Evolutionary conservation across 2,888 invertebrate species (phyloP).

Genomic region (Dynastes maya): DNA sequence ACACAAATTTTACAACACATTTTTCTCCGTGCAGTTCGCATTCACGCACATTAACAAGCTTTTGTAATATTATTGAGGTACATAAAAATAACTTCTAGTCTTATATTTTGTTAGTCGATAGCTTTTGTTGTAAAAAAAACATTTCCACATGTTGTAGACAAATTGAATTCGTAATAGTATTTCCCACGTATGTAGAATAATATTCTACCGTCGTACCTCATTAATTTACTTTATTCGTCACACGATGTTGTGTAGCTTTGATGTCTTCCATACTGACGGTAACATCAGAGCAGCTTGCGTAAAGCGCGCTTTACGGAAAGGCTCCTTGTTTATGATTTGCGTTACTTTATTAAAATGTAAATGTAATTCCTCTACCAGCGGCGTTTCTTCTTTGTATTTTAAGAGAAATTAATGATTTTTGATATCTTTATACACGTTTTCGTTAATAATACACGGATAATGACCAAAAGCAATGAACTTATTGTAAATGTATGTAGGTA

Average conservation of each 20-base stretch:
- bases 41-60: too few species aligned
- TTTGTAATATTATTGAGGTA: too few species aligned
- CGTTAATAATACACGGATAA: neutral
- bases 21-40: too few species aligned
- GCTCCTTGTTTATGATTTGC: slow-evolving; percentile 23
- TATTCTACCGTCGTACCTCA: slow-evolving; percentile 45
- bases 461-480: too few species aligned
- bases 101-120: too few species aligned
- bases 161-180: slow-evolving; percentile 34
- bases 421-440: neutral
- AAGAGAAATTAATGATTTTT: slow-evolving; percentile 18
- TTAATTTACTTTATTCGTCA: slow-evolving; percentile 49
- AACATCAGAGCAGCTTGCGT: slow-evolving; percentile 30
- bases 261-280: slow-evolving; percentile 36
- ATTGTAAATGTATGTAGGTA: too few species aligned
- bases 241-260: slow-evolving; percentile 41
- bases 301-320: slow-evolving; percentile 22
- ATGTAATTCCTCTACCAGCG: slow-evolving; percentile 29
- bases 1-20: too few species aligned
- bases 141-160: slow-evolving; percentile 21
- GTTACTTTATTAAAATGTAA: slow-evolving; percentile 44
- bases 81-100: too few species aligned
- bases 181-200: slow-evolving; percentile 44
- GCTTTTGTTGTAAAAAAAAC: neutral
- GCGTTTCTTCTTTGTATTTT: slow-evolving; percentile 29